Base-by-base conservation (phyloP, 1,140 invertebrate species). In the Apocrypta bakeri region DNA sequence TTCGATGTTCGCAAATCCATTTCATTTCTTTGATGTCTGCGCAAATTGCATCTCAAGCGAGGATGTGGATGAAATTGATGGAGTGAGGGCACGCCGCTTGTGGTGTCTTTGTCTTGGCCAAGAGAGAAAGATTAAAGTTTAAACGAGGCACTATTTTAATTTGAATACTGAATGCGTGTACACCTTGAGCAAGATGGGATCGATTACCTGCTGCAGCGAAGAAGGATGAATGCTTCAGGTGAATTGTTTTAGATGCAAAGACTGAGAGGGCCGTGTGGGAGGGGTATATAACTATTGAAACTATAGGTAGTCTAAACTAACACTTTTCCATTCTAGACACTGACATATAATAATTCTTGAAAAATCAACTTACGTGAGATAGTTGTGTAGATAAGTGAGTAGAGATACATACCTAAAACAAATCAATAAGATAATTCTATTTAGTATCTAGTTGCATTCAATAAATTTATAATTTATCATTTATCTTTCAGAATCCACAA, bases 341-440 rank as follows among this genome's bases (percentile, higher is more conserved):
- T 66, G 8, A 27, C 12, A 66, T 66, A 66, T 29, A 25, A 66
- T 27, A 66, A 66, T 66, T 66, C 27, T 29, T 29, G 25, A 66
- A 27, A 66, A 66, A 66, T 66, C 8, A 66, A 66, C 63, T 66
- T 66, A 66, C 63, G 24, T 29, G 27, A 27, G 9, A 66, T 25
- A 66, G 27, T 66, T 66, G 24, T 66, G 63, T 27, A 66, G 27
- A 66, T 66, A 29, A 66, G 63, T 66, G 63, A 56, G 48, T 56
- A 48, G 42, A 73, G n/a, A 25, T 75, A 75, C 73, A 25, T 75
- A 75, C 73, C 73, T 75, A 48, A 75, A 75, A 63, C 27, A 61
- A n/a, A 61, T 11, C 9, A 61, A 75, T 63, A 11, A 25, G 37
- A 24, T n/a, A 66, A 64, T 25, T 64, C 1, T 24, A 64, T 24